Evolutionary conservation across 2,888 invertebrate species (phyloP).

Genomic region (Epistrophella euchroma): DNA sequence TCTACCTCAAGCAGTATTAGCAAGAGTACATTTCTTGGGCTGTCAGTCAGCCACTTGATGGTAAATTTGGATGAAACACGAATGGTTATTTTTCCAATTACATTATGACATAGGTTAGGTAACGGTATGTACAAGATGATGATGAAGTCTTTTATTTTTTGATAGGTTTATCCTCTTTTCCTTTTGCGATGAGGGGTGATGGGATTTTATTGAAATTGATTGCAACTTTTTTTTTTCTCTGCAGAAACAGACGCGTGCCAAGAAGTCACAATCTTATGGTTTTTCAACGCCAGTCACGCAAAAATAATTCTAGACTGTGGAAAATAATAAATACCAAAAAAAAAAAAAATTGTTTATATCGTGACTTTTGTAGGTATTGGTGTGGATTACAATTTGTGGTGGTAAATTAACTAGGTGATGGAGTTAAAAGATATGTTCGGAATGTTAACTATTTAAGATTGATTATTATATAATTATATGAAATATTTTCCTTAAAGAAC

Average conservation of each 20-base stretch:
- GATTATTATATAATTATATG: not conserved
- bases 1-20: not conserved
- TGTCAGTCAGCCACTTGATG: slow-evolving; percentile 71
- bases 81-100: slow-evolving; percentile 59
- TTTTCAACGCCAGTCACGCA: slow-evolving; percentile 44
- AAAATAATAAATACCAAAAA: not conserved
- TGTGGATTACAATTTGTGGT: slow-evolving; percentile 26
- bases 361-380: slow-evolving; percentile 17
- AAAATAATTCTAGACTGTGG: slow-evolving; percentile 1
- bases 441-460: slow-evolving; percentile 2
- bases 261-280: slow-evolving; percentile 45
- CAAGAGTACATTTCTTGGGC: slow-evolving; percentile 17
- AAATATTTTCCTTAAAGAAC: not conserved
- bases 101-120: slow-evolving; percentile 4
- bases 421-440: slow-evolving; percentile 3
- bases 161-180: slow-evolving; percentile 13
- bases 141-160: slow-evolving; percentile 56
- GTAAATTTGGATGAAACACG: slow-evolving; percentile 66
- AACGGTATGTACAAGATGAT: slow-evolving; percentile 25
- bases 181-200: not conserved
- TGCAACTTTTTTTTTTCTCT: slow-evolving; percentile 4
- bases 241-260: slow-evolving; percentile 49
- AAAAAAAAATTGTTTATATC: not conserved
- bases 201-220: slow-evolving; percentile 53
- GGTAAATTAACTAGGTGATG: slow-evolving; percentile 19